These are phyloP conservation scores for Phortica variegata DNA, from an alignment of 1,140 invertebrate species.

Conservation along the genomic window DNA sequence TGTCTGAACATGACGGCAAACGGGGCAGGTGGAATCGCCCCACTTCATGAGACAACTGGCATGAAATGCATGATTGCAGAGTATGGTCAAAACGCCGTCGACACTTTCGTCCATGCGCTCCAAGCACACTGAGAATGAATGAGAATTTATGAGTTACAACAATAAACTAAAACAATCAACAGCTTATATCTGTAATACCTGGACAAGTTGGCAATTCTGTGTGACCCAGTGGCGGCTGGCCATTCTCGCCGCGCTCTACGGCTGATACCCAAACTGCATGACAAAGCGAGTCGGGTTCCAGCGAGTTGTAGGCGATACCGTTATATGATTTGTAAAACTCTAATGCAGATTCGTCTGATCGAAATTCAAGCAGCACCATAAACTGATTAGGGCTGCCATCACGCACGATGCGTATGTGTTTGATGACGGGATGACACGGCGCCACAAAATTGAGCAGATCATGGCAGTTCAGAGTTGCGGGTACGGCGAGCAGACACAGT, in stretches of 20 bases:
- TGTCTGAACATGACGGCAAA: slow-evolving; percentile 87
- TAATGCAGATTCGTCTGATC: slow-evolving; percentile 73
- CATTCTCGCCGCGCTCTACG: slow-evolving; percentile 78
- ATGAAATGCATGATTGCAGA: slow-evolving; percentile 99
- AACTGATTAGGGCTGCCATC: slow-evolving; percentile 91
- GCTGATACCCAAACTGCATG: slow-evolving; percentile 92
- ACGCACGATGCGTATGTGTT: slow-evolving; percentile 88
- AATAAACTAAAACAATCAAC: background rate
- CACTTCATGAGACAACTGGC: slow-evolving; percentile 92
- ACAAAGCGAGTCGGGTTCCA: slow-evolving; percentile 89
- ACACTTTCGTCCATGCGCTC: slow-evolving; percentile 98
- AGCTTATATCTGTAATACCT: slow-evolving; percentile 44
- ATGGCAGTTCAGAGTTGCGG: slow-evolving; percentile 87
- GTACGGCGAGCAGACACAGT: slow-evolving; percentile 89
- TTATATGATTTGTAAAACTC: slow-evolving; percentile 95
- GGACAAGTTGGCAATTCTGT: slow-evolving; percentile 98
- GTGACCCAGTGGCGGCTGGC: slow-evolving; percentile 72
- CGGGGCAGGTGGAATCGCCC: slow-evolving; percentile 87
- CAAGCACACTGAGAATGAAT: slow-evolving; percentile 57
- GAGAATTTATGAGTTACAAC: background rate
- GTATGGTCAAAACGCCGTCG: slow-evolving; percentile 94
- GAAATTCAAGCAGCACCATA: slow-evolving; percentile 88
- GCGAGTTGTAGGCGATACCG: slow-evolving; percentile 86
- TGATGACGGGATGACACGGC: slow-evolving; percentile 86
- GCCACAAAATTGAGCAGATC: slow-evolving; percentile 94